A percentile compares a stretch with the other conserved stretches of the same genome.
phyloP scores from a whole-genome alignment of 2,888 invertebrate species.

The Iselma pallidipennis region DNA sequence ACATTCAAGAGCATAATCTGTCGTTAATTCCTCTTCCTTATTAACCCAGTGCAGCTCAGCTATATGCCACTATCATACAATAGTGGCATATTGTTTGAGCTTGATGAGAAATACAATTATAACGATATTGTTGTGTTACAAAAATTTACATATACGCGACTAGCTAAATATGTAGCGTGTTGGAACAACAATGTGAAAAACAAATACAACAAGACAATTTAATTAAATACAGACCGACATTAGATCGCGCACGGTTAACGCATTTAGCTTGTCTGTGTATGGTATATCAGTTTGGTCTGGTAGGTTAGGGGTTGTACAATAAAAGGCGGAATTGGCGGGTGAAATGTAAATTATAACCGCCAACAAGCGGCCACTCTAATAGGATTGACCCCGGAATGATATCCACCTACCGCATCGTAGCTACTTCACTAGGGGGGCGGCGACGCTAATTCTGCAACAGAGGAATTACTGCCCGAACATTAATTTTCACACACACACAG shows the following conservation, averaged over 20 bases:
- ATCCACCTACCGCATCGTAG: constrained; percentile 11
- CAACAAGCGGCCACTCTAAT: constrained; percentile 14
- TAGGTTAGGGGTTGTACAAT: constrained; percentile 8
- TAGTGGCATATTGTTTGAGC: background rate
- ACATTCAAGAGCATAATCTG: constrained; percentile 33
- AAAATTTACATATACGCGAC: constrained; percentile 1
- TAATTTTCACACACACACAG: no score
- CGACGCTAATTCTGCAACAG: no score
- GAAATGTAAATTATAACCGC: constrained; percentile 16
- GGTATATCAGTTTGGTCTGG: background rate
- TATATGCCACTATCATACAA: background rate
- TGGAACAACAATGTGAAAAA: background rate
- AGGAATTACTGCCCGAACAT: background rate
- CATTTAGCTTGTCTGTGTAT: background rate
- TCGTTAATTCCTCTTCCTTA: constrained; percentile 6
- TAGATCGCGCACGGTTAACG: background rate
- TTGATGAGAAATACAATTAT: background rate
- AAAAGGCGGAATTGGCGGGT: background rate
- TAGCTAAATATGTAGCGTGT: background rate
- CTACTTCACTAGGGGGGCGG: no score
- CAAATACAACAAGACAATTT: background rate
- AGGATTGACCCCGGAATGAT: constrained; percentile 15
- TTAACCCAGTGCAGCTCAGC: background rate
- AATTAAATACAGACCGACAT: background rate
- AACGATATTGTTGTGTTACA: background rate